These are phyloP conservation scores for Diabrotica undecimpunctata DNA, from an alignment of 1,140 invertebrate species.

Conservation along the genomic window DNA sequence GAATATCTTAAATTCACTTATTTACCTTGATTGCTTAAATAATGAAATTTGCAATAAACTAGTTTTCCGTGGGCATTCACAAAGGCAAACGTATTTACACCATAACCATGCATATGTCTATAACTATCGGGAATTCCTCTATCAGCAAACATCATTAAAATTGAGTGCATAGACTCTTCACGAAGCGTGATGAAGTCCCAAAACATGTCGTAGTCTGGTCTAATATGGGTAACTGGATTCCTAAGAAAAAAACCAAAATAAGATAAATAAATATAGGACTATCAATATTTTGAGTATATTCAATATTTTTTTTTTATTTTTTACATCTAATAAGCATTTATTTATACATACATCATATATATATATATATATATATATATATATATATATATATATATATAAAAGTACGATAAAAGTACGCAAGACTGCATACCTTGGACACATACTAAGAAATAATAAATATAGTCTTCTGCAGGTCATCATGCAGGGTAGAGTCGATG, in stretches of 20 bases:
- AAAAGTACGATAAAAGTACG: no score
- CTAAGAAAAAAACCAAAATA: conserved; percentile 19
- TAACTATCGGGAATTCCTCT: conserved; percentile 85
- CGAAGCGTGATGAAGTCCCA: conserved; percentile 88
- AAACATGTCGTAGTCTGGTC: conserved; percentile 74
- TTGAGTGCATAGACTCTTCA: conserved; percentile 78
- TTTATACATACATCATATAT: no score
- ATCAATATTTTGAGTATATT: no score
- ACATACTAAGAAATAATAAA: no score
- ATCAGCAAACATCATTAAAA: conserved; percentile 80
- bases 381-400: no score
- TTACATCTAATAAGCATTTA: no score
- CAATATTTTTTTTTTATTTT: no score
- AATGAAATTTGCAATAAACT: conserved; percentile 73
- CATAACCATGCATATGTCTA: conserved; percentile 69
- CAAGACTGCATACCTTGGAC: no score
- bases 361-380: no score
- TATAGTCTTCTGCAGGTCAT: no score
- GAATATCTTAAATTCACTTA: no score
- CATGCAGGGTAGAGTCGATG: no score
- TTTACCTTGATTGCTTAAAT: conserved; percentile 63
- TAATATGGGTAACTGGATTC: conserved; percentile 67
- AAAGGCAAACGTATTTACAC: conserved; percentile 70
- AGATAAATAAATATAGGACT: neutral
- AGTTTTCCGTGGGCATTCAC: conserved; percentile 59